Percentiles rank a stretch among this genome's conserved stretches.
Evolutionary conservation across 2,797 vertebrate genomes (phyloP).

Genomic region (Siniperca undulata): DNA sequence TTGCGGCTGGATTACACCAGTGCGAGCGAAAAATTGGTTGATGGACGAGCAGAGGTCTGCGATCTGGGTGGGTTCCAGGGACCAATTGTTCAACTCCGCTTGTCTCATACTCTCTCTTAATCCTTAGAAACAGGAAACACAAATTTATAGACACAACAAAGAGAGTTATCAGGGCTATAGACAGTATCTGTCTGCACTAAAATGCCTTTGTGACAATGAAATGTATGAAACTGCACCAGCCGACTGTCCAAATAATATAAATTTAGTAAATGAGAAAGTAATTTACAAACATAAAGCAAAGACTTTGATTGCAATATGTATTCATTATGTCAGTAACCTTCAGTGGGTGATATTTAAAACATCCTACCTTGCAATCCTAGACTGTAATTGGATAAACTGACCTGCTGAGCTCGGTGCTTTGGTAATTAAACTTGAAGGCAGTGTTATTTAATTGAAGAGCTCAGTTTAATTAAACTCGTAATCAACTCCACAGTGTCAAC

Average conservation of each 20-base stretch:
- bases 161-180: conserved; percentile 8
- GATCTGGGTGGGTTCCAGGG: conserved; percentile 93
- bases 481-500: conserved; percentile 77
- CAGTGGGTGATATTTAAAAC: conserved; percentile 79
- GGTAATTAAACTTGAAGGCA: conserved; percentile 83
- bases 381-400: conserved; percentile 84
- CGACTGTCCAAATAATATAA: conserved; percentile 33
- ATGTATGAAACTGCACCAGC: conserved; percentile 47
- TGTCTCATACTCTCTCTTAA: conserved; percentile 96
- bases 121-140: conserved; percentile 76
- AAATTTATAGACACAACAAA: conserved; percentile 22
- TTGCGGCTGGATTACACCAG: conserved; percentile 93
- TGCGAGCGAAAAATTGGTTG: conserved; percentile 94
- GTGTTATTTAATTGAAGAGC: conserved; percentile 82
- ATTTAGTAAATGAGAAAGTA: conserved; percentile 58
- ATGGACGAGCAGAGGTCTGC: conserved; percentile 95
- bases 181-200: conserved; percentile 13
- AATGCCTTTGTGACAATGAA: conserved; percentile 55
- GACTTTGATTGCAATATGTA: conserved; percentile 62
- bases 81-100: conserved; percentile 96
- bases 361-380: conserved; percentile 77
- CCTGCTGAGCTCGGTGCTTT: conserved; percentile 81
- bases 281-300: conserved; percentile 57
- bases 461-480: conserved; percentile 81
- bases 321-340: conserved; percentile 80